Base-by-base conservation (phyloP, 2,113 vertebrate species). In the Crotophaga sulcirostris region DNA sequence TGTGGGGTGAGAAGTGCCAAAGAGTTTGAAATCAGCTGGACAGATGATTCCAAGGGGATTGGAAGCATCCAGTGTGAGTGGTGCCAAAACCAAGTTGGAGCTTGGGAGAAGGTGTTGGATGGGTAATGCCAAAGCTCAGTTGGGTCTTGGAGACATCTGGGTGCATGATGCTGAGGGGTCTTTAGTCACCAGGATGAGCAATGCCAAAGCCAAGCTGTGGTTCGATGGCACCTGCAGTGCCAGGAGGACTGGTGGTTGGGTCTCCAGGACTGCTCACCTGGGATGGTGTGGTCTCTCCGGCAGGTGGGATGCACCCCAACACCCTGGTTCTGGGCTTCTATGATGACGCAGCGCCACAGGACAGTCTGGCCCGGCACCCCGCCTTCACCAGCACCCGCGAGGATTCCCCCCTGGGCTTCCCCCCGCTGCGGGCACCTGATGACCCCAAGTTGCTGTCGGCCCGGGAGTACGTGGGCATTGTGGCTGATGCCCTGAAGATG, bases 301-400 rank as follows among this genome's bases (percentile, higher is more conserved):
- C 88, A 99, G 99, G 99, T 0, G 99, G 99, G 51, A 99, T 99
- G 99, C 98, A 98, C 76, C 99, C 99, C 31, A 99, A 99, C 97
- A 99, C 98, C 21, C 95, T 99, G 31, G 98, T 99, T 34, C 96
- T 99, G 38, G 99, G 99, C 67, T 99, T 99, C 96, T 99, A 99
- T 1, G 99, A 99, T 0, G 91, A 98, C 6, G 81, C 95, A 5
- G 59, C 80, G 2, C 98, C 99, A 0, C 97, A 98, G 87, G 98
- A 99, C 11, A 94, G 87, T 51, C 97, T 99, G 16, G 96, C 98
- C 34, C 98, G 87, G 55, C 96, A 97, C 7, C 94, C 96, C 0
- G 86, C 98, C 52, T 94, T 97, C 67, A 90, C 96, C 52, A 89
- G 54, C 13, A 3, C 92, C 69, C 93, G 87, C 1, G 80, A 47